These are phyloP conservation scores for Apis cerana DNA, from an alignment of 1,140 invertebrate species.

Conservation along the genomic window DNA sequence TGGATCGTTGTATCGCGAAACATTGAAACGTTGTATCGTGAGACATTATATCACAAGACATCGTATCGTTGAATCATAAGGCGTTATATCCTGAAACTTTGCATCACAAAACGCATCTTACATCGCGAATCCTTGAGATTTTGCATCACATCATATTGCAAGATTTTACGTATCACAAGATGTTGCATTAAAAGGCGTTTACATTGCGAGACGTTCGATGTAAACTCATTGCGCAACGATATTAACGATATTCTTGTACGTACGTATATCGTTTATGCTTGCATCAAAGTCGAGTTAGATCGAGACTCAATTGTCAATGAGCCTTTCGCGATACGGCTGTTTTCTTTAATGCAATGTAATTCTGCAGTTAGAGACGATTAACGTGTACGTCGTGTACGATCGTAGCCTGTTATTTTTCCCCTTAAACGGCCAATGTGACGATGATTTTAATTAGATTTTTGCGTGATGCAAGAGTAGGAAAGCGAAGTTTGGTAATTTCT, in stretches of 20 bases:
- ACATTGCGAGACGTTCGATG: not conserved
- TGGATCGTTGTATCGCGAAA: too few species aligned
- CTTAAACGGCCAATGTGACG: not conserved
- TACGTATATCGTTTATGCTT: not conserved
- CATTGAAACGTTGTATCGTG: too few species aligned
- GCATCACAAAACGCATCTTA: too few species aligned
- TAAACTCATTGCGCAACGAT: slow-evolving; percentile 17
- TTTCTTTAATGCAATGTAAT: not conserved
- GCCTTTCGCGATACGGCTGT: not conserved
- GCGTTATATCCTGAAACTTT: too few species aligned
- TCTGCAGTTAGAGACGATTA: not conserved
- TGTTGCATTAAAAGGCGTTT: not conserved
- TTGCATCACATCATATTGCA: not conserved
- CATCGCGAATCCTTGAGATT: not conserved
- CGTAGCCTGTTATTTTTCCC: not conserved
- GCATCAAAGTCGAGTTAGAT: not conserved
- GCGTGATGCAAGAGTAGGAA: not conserved
- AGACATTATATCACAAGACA: too few species aligned
- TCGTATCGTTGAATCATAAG: too few species aligned
- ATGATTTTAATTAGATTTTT: not conserved
- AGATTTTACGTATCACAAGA: too few species aligned
- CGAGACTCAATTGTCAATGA: slow-evolving; percentile 15
- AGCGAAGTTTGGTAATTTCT: not conserved
- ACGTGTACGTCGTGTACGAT: not conserved
- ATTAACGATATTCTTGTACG: slow-evolving; percentile 15